phyloP scores from a whole-genome alignment of 1,140 invertebrate genomes.

The Araneus ventricosus region DNA sequence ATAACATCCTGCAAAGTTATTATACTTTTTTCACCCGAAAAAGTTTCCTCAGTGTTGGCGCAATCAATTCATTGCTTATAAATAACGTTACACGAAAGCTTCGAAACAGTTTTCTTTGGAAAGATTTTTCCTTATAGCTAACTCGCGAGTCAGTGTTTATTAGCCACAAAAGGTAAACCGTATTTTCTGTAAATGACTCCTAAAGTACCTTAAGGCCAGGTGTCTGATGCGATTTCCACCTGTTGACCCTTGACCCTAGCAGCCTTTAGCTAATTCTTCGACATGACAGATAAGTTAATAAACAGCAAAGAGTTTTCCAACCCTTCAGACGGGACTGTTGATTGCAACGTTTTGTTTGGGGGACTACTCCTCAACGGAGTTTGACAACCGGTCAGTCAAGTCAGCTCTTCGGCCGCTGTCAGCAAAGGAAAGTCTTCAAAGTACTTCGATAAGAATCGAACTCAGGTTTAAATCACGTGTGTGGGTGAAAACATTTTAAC shows the following conservation, averaged over 20 bases:
- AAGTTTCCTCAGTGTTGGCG: background rate
- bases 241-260: constrained; percentile 42
- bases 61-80: background rate
- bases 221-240: constrained; percentile 63
- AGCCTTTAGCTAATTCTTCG: constrained; percentile 49
- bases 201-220: constrained; percentile 31
- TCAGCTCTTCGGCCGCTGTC: constrained; percentile 6
- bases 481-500: constrained; percentile 10
- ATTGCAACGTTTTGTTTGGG: constrained; percentile 52
- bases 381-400: constrained; percentile 44
- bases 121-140: constrained; percentile 8
- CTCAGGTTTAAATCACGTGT: background rate
- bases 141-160: background rate
- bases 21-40: background rate
- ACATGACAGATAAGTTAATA: constrained; percentile 70
- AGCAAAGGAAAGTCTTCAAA: constrained; percentile 3
- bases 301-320: constrained; percentile 51
- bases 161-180: background rate
- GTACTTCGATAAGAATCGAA: constrained; percentile 34
- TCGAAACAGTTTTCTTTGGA: background rate
- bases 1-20: background rate
- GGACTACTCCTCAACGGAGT: background rate
- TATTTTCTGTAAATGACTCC: constrained; percentile 38
- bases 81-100: background rate
- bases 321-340: constrained; percentile 31